Evolutionary conservation across 37 sponge, comb jelly and placozoan species (phyloP), one percentile per base, ranked within the genome.

Genomic region (Crambe crambe): DNA sequence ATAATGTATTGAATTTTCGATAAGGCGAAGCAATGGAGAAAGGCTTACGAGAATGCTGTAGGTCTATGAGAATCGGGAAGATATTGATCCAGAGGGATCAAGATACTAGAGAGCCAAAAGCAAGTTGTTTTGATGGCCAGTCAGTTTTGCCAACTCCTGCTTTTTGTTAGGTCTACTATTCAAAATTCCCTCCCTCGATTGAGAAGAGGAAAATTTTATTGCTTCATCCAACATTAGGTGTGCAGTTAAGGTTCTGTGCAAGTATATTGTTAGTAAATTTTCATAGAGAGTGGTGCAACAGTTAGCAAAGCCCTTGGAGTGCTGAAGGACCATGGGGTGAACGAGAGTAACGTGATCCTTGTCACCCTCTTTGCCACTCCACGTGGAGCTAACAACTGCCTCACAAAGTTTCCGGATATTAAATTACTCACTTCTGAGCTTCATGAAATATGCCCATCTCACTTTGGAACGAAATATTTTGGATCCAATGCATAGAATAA

Each of bases 11-110:
- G 23, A 23, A 10, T 70, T 32, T 42, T 8, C 27, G 40, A 58
- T 10, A 81, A 96, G 97, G 97, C 42, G 97, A 97, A 74, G 94
- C 97, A 56, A 97, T 97, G 97, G 97, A 97, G 81, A 93, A 87
- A 56, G 92, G 87, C 0, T 40, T 97, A 25, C n/a, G 94, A 25
- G 86, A 97, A 37, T 94, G 95, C 76, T 97, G 95, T 44, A 79
- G 95, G 38, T 94, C 95, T 6, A 93, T 97, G 64, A 41, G 97
- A 12, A 97, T 97, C 25, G 97, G 97, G 17, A 97, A 97, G 81
- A 97, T 97, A 56, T 79, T 97, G 27, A 94, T 97, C 20, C 72
- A 88, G 42, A 82, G 82, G 47, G 85, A 91, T 56, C 64, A 80
- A 21, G 90, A 80, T 3, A 35, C 74, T 12, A 73, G 86, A 21